Conservation (phyloP, 2,888 invertebrate genomes). For the Orchestes rusci region DNA sequence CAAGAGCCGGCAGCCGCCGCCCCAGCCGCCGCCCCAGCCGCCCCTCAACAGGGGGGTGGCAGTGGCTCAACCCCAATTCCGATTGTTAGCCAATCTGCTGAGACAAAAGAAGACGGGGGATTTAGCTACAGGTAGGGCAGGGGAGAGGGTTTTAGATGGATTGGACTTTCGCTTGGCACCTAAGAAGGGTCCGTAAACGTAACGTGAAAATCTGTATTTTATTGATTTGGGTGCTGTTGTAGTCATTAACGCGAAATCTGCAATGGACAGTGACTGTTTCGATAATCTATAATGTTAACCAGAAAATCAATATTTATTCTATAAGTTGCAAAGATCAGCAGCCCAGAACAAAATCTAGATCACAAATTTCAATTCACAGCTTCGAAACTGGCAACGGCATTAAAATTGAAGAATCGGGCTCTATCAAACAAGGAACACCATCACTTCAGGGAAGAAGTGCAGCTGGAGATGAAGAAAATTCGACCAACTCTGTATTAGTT, state of each 20-base stretch:
- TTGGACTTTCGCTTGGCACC: too few relatives aligned
- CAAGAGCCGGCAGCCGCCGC: conserved; percentile 10
- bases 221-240: too few relatives aligned
- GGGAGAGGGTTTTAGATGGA: too few relatives aligned
- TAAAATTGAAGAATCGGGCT: conserved; percentile 65
- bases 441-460: conserved; percentile 40
- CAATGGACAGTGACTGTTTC: too few relatives aligned
- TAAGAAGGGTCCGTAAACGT: too few relatives aligned
- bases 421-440: conserved; percentile 51
- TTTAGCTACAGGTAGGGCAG: conserved; percentile 19
- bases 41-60: conserved; percentile 6
- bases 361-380: conserved; percentile 41
- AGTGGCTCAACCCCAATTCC: conserved; percentile 18
- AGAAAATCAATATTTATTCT: background rate
- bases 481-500: conserved; percentile 51
- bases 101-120: conserved; percentile 22
- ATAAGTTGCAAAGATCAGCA: too few relatives aligned
- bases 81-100: conserved; percentile 19
- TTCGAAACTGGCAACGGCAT: conserved; percentile 76
- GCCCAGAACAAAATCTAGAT: background rate
- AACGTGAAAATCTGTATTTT: too few relatives aligned
- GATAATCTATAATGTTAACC: background rate
- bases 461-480: conserved; percentile 41
- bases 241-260: too few relatives aligned
- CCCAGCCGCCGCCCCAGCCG: conserved; percentile 6